Percentiles rank a stretch among this genome's conserved stretches.
phyloP scores from a whole-genome alignment of 1,140 invertebrate genomes.

The Pseudachorutes palmiensis region DNA sequence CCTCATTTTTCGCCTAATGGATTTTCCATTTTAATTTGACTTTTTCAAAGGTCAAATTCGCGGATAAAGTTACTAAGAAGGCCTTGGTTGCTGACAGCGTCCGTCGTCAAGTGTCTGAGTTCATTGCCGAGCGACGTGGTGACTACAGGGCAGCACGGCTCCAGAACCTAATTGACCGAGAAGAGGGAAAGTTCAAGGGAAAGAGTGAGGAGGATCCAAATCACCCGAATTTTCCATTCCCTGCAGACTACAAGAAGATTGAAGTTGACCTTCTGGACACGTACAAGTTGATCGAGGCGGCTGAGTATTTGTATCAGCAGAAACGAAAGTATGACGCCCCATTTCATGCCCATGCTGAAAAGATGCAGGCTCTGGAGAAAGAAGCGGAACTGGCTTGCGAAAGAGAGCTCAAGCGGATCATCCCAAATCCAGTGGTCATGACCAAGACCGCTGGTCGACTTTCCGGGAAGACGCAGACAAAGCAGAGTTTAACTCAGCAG shows the following conservation, averaged over 20 bases:
- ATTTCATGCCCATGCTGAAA: not conserved
- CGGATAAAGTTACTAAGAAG: no score
- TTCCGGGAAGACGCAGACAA: no score
- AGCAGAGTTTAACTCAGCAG: no score
- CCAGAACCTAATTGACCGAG: not conserved
- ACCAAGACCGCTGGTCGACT: no score
- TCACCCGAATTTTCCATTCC: not conserved
- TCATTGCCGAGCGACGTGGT: not conserved
- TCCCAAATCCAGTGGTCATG: no score
- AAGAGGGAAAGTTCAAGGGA: not conserved
- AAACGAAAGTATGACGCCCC: not conserved
- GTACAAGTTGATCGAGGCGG: not conserved
- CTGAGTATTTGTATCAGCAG: not conserved
- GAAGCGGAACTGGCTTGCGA: not conserved
- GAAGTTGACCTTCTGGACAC: not conserved
- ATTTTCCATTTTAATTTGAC: no score
- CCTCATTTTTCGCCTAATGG: no score
- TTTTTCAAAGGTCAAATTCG: no score
- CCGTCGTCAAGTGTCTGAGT: not conserved
- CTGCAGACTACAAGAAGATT: not conserved
- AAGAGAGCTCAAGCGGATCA: not conserved
- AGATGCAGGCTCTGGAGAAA: not conserved
- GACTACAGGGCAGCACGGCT: not conserved
- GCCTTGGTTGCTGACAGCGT: not conserved
- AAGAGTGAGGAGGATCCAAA: not conserved